Conservation (phyloP, 2,797 vertebrate genomes). For the Lutjanus campechanus region DNA sequence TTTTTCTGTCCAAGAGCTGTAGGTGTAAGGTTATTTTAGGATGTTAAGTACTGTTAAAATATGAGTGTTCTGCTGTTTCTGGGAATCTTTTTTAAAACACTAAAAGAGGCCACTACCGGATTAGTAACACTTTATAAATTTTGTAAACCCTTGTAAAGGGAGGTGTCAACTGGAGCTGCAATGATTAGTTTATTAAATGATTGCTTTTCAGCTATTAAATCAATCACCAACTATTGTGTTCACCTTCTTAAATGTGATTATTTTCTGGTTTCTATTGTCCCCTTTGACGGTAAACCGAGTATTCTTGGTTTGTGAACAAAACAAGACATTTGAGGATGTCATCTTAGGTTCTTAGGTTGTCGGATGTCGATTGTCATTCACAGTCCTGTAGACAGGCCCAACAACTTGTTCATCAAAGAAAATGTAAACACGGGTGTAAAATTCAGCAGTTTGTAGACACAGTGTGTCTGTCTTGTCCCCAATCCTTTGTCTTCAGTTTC, state of each 20-base stretch:
- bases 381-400: not conserved
- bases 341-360: not conserved
- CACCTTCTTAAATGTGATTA: no score
- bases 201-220: no score
- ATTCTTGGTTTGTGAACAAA: no score
- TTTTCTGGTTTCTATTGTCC: no score
- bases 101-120: not conserved
- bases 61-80: not conserved
- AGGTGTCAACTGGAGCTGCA: no score
- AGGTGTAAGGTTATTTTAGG: not conserved
- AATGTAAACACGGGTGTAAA: not conserved
- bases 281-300: no score
- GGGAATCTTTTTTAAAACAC: not conserved
- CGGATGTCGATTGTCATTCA: not conserved
- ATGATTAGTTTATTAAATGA: no score
- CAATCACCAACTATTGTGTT: no score
- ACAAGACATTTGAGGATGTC: no score
- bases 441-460: not conserved
- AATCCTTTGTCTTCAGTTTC: constrained; percentile 16
- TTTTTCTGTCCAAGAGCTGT: not conserved
- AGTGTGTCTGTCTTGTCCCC: not conserved
- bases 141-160: no score
- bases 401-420: constrained; percentile 11
- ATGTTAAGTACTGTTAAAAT: no score
- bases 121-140: not conserved